Evolutionary conservation across 2,888 invertebrate genomes (phyloP).

Genomic region (Molorchus minor): DNA sequence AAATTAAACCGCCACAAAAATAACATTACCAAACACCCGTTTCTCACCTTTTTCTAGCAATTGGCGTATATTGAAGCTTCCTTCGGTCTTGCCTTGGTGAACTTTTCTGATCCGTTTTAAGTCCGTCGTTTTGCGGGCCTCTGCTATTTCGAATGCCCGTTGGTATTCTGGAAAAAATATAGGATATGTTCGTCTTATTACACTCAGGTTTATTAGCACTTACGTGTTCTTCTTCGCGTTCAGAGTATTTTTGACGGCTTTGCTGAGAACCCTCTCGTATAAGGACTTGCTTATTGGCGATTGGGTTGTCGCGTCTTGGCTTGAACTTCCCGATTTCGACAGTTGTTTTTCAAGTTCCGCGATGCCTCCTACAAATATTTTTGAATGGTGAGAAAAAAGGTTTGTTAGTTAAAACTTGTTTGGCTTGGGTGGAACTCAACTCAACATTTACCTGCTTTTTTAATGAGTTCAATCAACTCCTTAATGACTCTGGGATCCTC

Average conservation of each 20-base stretch:
- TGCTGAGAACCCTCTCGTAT: conserved; percentile 76
- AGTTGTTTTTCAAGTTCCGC: conserved; percentile 87
- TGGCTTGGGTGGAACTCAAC: not conserved
- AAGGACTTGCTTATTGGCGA: conserved; percentile 77
- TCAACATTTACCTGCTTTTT: conserved; percentile 75
- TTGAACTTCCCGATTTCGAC: conserved; percentile 58
- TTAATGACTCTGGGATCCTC: conserved; percentile 83
- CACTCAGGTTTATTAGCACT: conserved; percentile 21
- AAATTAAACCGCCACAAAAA: not conserved
- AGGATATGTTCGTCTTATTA: no score
- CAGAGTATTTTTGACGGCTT: conserved; percentile 50
- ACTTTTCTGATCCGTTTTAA: conserved; percentile 58
- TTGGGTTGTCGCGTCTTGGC: conserved; percentile 66
- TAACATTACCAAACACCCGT: not conserved
- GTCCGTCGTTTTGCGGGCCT: conserved; percentile 68
- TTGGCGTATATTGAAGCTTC: conserved; percentile 61
- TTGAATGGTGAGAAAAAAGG: not conserved
- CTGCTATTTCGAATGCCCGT: conserved; percentile 69
- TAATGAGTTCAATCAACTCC: conserved; percentile 83
- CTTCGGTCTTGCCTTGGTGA: no score
- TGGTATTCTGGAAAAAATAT: conserved; percentile 54
- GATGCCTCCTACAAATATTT: conserved; percentile 72
- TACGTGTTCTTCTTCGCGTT: conserved; percentile 58
- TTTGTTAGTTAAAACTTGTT: not conserved
- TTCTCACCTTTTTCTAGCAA: conserved; percentile 54